These are phyloP conservation scores for Sitophilus oryzae DNA, from an alignment of 1,140 invertebrate genomes.

Conservation along the genomic window DNA sequence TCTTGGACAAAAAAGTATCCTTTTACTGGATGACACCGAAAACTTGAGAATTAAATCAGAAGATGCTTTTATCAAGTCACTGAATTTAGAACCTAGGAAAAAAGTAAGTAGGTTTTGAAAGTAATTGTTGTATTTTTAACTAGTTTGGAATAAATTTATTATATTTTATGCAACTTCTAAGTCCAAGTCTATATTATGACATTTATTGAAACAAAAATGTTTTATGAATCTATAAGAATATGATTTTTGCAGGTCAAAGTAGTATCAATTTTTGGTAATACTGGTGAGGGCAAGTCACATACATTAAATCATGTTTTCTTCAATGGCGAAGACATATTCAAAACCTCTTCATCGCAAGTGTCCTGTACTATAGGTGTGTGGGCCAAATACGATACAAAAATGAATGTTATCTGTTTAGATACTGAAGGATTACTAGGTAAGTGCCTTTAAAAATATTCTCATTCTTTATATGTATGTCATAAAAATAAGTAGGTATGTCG, in stretches of 20 bases:
- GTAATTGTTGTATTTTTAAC: background rate
- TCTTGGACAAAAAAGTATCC: slow-evolving; percentile 24
- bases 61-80: slow-evolving; percentile 23
- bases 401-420: slow-evolving; percentile 69
- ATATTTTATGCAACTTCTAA: too few species aligned
- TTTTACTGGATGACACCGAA: slow-evolving; percentile 32
- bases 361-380: slow-evolving; percentile 78
- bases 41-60: slow-evolving; percentile 28
- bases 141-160: too few species aligned
- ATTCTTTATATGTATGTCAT: too few species aligned
- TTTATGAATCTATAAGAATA: too few species aligned
- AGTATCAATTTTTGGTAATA: slow-evolving; percentile 82
- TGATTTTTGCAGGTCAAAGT: slow-evolving; percentile 58
- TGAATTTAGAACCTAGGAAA: slow-evolving; percentile 28
- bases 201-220: too few species aligned
- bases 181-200: too few species aligned
- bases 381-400: slow-evolving; percentile 64
- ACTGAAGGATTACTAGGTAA: slow-evolving; percentile 63
- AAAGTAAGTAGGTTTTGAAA: slow-evolving; percentile 10
- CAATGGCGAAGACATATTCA: slow-evolving; percentile 66
- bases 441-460: too few species aligned
- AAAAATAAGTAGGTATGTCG: too few species aligned
- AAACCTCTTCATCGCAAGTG: slow-evolving; percentile 63
- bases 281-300: slow-evolving; percentile 80
- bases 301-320: slow-evolving; percentile 80